phyloP scores from a whole-genome alignment of 2,888 invertebrate genomes.

The Parnassius apollo region DNA sequence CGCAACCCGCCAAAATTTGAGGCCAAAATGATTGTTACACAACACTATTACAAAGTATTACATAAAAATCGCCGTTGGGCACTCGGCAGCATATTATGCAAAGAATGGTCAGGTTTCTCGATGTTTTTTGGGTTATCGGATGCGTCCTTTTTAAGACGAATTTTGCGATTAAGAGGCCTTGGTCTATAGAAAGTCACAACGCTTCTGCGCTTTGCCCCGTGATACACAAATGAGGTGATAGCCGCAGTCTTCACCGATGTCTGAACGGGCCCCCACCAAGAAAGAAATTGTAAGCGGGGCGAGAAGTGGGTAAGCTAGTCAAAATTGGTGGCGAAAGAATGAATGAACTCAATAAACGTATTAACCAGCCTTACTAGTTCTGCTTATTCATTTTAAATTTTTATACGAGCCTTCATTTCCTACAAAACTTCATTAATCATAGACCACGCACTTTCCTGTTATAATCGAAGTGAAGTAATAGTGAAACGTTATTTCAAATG shows the following conservation, averaged over 20 bases:
- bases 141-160: slow-evolving; percentile 43
- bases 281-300: slow-evolving; percentile 13
- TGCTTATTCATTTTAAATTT: background rate
- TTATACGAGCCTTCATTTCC: no score
- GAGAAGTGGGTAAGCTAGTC: slow-evolving; percentile 14
- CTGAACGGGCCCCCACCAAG: slow-evolving; percentile 22
- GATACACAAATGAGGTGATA: slow-evolving; percentile 21
- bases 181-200: slow-evolving; percentile 35
- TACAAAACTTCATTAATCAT: no score
- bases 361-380: background rate
- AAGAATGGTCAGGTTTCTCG: slow-evolving; percentile 49
- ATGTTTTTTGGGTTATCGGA: slow-evolving; percentile 56
- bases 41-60: slow-evolving; percentile 71
- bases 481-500: no score
- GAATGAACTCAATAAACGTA: slow-evolving; percentile 16
- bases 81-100: slow-evolving; percentile 53
- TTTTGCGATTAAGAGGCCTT: slow-evolving; percentile 28
- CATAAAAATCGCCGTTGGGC: slow-evolving; percentile 72
- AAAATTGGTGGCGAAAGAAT: slow-evolving; percentile 24
- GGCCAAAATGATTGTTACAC: slow-evolving; percentile 68
- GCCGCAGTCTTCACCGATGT: slow-evolving; percentile 1
- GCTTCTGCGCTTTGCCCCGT: slow-evolving; percentile 34
- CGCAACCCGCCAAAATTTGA: slow-evolving; percentile 70
- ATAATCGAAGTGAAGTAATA: no score
- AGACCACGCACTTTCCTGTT: no score